Percentiles rank a stretch among this genome's conserved stretches.
These are phyloP conservation scores for Cephus rjabovi DNA, from an alignment of 2,888 invertebrate species.

Conservation along the genomic window DNA sequence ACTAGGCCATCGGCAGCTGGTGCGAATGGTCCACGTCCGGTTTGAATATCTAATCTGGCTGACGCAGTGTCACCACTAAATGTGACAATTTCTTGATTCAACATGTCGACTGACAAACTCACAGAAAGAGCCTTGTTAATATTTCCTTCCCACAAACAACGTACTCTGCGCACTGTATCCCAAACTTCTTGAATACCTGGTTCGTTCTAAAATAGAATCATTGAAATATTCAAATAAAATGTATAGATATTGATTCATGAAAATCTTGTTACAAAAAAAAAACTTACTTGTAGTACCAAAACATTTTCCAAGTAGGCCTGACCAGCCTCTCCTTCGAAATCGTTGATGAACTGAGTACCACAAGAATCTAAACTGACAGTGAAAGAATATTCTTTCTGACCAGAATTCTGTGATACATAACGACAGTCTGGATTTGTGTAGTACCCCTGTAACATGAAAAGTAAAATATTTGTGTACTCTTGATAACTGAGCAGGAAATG, in stretches of 20 bases:
- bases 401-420: conserved; percentile 79
- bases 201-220: conserved; percentile 73
- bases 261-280: not conserved
- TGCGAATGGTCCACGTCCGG: conserved; percentile 82
- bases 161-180: conserved; percentile 82
- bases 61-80: conserved; percentile 88
- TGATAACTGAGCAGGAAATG: too few relatives aligned
- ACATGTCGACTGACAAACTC: conserved; percentile 81
- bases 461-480: too few relatives aligned
- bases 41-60: conserved; percentile 81
- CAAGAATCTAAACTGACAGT: conserved; percentile 81
- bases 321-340: conserved; percentile 78
- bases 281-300: conserved; percentile 71
- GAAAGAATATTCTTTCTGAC: conserved; percentile 77
- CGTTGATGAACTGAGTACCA: conserved; percentile 83
- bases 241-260: too few relatives aligned
- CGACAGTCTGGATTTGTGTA: conserved; percentile 77
- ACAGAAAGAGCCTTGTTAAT: conserved; percentile 80
- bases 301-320: conserved; percentile 85
- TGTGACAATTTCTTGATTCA: conserved; percentile 83
- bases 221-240: not conserved
- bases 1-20: conserved; percentile 81
- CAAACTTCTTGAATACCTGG: conserved; percentile 81
- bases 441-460: conserved; percentile 68
- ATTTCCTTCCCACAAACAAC: conserved; percentile 86